Conservation (phyloP, 2,113 vertebrate genomes). For the Burhinus oedicnemus region DNA sequence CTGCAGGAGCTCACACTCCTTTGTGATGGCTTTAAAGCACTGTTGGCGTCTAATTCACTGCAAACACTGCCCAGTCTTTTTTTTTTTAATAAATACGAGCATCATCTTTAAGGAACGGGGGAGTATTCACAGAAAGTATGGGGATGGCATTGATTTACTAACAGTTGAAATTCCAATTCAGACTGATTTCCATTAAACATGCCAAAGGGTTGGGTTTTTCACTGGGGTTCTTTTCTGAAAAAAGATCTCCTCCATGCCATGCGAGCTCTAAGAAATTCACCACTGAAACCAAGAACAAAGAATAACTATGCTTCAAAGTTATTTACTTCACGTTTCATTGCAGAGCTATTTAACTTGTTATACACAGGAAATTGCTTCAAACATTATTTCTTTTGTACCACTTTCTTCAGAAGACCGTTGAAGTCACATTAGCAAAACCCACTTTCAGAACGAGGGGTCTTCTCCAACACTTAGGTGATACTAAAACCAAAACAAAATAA, state of each 20-base stretch:
- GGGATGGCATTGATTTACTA: conserved; percentile 65
- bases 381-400: background rate
- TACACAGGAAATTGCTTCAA: background rate
- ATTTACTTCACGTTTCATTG: conserved; percentile 35
- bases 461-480: background rate
- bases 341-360: conserved; percentile 23
- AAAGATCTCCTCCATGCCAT: conserved; percentile 14
- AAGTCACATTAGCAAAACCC: background rate
- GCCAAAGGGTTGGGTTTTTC: background rate
- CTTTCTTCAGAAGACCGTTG: background rate
- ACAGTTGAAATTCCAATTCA: conserved; percentile 49
- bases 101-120: background rate
- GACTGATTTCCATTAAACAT: conserved; percentile 51
- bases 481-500: background rate
- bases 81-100: background rate
- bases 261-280: conserved; percentile 19
- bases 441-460: background rate
- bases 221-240: background rate
- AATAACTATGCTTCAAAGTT: conserved; percentile 2
- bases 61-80: background rate
- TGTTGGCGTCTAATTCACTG: background rate
- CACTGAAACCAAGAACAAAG: conserved; percentile 45
- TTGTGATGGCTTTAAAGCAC: background rate
- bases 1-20: background rate
- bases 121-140: background rate